Conservation (phyloP, 2,797 vertebrate species). For the Rhynchotus rufescens region DNA sequence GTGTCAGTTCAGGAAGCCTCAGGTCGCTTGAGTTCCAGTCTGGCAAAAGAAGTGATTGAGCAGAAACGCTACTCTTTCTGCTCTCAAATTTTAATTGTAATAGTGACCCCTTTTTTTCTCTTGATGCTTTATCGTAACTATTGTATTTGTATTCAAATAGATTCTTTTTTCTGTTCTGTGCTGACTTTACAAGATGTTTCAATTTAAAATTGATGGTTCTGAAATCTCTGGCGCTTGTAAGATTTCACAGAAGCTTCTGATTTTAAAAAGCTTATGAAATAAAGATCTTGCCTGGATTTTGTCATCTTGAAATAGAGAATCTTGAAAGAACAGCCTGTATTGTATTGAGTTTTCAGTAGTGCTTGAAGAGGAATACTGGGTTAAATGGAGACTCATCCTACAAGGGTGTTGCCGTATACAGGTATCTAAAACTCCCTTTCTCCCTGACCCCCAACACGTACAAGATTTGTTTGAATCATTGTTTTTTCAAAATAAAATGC, state of each 20-base stretch:
- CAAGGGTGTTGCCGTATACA: background rate
- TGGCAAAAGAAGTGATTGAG: background rate
- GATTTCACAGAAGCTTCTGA: background rate
- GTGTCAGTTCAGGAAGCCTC: background rate
- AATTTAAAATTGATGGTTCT: background rate
- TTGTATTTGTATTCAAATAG: background rate
- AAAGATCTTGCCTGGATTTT: background rate
- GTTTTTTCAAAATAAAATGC: background rate
- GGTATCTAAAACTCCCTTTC: background rate
- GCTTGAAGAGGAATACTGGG: background rate
- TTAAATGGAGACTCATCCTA: background rate
- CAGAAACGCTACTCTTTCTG: background rate
- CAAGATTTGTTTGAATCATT: background rate
- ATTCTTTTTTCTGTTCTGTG: background rate
- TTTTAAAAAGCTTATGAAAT: background rate
- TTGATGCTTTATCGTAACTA: background rate
- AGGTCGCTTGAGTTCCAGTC: background rate
- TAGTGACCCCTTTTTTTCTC: background rate
- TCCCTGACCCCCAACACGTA: background rate
- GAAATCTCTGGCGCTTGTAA: background rate
- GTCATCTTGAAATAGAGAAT: background rate
- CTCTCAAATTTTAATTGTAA: background rate
- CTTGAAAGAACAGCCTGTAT: background rate
- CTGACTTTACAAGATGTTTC: background rate
- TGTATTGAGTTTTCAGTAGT: background rate